These are phyloP conservation scores for Alcedo atthis DNA, from an alignment of 2,797 vertebrate genomes.

Conservation along the genomic window DNA sequence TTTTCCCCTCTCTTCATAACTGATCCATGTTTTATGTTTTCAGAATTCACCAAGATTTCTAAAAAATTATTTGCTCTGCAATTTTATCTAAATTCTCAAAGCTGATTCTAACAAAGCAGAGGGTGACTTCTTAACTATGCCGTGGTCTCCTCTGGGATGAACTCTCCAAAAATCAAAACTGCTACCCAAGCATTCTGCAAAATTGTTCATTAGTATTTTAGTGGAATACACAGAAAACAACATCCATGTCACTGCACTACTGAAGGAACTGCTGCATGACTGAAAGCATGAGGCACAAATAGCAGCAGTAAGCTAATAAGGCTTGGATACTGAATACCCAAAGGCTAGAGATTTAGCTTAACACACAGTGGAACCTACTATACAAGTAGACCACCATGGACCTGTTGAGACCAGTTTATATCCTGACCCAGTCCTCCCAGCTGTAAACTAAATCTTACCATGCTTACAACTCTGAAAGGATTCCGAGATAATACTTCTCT, in stretches of 20 bases:
- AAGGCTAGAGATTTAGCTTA: neutral
- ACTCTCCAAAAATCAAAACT: neutral
- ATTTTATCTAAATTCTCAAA: neutral
- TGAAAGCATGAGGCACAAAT: neutral
- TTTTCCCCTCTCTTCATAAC: neutral
- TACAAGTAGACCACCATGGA: neutral
- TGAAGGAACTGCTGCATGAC: neutral
- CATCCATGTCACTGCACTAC: neutral
- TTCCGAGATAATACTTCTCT: neutral
- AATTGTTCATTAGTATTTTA: neutral
- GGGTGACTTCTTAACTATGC: neutral
- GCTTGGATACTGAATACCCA: neutral
- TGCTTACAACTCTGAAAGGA: neutral
- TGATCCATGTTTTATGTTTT: neutral
- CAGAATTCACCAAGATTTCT: neutral
- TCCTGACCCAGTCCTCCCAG: neutral
- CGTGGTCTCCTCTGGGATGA: neutral
- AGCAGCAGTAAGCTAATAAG: neutral
- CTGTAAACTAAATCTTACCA: neutral
- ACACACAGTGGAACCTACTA: neutral
- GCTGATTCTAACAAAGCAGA: neutral
- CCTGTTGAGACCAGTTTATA: no score
- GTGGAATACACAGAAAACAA: neutral
- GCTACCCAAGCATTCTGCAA: neutral
- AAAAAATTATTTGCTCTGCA: neutral